A percentile compares a stretch with the other conserved stretches of the same genome.
Conservation (phyloP, 2,113 vertebrate genomes). For the Brachypteracias leptosomus region DNA sequence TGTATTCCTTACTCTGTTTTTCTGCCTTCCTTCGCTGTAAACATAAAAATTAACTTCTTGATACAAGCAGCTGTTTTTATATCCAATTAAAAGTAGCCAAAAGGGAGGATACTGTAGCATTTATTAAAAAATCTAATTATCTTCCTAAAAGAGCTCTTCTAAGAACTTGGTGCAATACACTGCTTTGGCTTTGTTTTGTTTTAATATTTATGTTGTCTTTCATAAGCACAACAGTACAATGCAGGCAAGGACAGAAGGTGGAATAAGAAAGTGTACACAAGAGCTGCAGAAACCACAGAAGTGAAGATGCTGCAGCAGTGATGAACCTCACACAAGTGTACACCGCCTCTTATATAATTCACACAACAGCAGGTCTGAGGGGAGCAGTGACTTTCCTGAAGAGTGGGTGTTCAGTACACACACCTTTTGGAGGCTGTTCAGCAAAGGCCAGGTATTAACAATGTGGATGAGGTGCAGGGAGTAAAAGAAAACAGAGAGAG, state of each 20-base stretch:
- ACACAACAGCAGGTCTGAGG: constrained; percentile 1
- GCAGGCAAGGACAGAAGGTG: not conserved
- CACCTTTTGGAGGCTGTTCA: not conserved
- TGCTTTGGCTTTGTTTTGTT: not conserved
- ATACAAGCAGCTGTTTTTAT: not conserved
- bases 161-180: not conserved
- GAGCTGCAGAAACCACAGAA: not conserved
- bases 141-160: not conserved
- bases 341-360: constrained; percentile 14
- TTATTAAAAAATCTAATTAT: not conserved
- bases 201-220: not conserved
- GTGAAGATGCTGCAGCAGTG: not conserved
- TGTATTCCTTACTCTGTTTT: not conserved
- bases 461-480: not conserved
- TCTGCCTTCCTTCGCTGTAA: not conserved
- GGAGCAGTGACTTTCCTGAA: constrained; percentile 10
- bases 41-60: not conserved
- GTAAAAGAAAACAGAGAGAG: not conserved
- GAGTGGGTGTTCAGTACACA: not conserved
- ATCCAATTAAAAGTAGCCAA: not conserved
- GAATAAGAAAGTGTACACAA: not conserved
- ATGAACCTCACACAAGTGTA: not conserved
- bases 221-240: not conserved
- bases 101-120: not conserved
- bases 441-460: not conserved